Percentiles rank a stretch among this genome's conserved stretches.
Conservation (phyloP, 2,113 vertebrate species). For the Struthio camelus region DNA sequence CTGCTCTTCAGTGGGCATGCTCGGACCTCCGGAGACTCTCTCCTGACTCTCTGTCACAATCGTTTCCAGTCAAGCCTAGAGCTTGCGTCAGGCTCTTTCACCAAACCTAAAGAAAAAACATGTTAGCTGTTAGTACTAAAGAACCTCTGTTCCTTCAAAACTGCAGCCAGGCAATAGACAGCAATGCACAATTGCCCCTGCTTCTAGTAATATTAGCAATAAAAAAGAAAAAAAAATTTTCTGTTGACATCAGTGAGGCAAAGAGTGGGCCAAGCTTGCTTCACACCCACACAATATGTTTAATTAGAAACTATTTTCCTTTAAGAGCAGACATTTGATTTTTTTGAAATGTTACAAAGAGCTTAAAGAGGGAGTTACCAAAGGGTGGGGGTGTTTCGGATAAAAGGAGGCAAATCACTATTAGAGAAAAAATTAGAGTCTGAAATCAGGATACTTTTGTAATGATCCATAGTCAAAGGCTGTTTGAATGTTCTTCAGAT, state of each 20-base stretch:
- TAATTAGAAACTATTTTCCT: conserved; percentile 68
- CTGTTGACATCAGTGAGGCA: conserved; percentile 38
- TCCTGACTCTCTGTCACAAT: neutral
- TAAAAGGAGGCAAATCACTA: conserved; percentile 47
- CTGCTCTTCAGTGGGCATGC: fast-evolving
- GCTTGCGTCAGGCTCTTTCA: neutral
- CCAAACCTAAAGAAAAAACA: neutral
- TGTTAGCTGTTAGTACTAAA: fast-evolving
- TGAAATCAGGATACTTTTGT: conserved; percentile 24
- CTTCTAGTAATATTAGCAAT: neutral
- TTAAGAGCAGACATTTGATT: conserved; percentile 52
- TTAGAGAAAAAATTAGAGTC: neutral
- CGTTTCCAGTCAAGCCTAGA: neutral
- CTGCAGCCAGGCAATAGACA: neutral
- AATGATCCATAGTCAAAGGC: conserved; percentile 33
- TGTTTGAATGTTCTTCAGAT: neutral
- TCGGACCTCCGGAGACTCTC: neutral
- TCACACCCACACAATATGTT: conserved; percentile 22
- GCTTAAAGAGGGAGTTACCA: conserved; percentile 34
- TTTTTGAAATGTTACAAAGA: conserved; percentile 31
- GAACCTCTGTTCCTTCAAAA: neutral
- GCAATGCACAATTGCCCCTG: neutral
- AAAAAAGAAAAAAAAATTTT: conserved; percentile 35
- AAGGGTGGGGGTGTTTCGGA: conserved; percentile 33
- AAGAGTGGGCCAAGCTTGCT: conserved; percentile 54